Conservation (phyloP, 2,797 vertebrate species). For the Enteromius fasciolatus region DNA sequence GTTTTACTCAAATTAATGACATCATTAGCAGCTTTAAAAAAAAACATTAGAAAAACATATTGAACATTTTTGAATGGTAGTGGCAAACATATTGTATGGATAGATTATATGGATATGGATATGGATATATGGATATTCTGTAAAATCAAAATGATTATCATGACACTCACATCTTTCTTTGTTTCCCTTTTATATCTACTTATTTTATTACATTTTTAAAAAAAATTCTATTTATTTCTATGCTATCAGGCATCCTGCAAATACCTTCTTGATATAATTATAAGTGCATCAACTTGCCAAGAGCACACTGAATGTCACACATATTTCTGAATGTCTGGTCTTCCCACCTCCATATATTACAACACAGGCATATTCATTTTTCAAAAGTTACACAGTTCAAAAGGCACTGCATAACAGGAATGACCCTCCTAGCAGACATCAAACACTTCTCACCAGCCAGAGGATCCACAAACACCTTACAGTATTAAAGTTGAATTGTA, state of each 20-base stretch:
- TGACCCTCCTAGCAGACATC: constrained; percentile 36
- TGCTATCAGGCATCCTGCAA: background rate
- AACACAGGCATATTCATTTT: background rate
- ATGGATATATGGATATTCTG: background rate
- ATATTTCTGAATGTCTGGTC: background rate
- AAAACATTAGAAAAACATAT: background rate
- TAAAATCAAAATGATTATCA: background rate
- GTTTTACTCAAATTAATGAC: too few relatives aligned
- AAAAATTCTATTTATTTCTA: background rate
- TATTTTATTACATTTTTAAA: background rate
- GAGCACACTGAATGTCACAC: background rate
- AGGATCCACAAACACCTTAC: constrained; percentile 27
- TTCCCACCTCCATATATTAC: background rate
- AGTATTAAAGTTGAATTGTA: constrained; percentile 24
- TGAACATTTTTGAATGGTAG: background rate
- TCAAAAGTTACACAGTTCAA: constrained; percentile 7
- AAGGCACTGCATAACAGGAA: constrained; percentile 20
- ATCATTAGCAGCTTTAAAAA: background rate
- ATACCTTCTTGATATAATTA: background rate
- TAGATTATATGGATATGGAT: too few relatives aligned
- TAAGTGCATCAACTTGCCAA: background rate
- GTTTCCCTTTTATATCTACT: background rate
- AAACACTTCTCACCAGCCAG: constrained; percentile 44
- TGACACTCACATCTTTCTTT: background rate
- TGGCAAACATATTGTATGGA: too few relatives aligned